Evolutionary conservation across 2,888 invertebrate species (phyloP).

Genomic region (Acleris literana): DNA sequence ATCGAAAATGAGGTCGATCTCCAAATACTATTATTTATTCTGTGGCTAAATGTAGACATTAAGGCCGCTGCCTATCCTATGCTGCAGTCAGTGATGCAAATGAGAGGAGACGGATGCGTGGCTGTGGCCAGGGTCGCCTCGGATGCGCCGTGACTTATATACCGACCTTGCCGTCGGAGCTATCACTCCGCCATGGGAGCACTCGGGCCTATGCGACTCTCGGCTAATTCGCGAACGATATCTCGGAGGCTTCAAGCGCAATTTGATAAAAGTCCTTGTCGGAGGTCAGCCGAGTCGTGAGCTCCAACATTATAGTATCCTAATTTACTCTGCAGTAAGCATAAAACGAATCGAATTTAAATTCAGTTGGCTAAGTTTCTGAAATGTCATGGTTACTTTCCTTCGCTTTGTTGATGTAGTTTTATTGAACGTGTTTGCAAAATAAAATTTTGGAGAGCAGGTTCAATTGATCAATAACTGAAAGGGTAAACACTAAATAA

Average conservation of each 20-base stretch:
- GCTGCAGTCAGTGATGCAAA: conserved; percentile 59
- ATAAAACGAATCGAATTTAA: conserved; percentile 46
- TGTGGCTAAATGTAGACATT: conserved; percentile 44
- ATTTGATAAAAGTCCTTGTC: conserved; percentile 41
- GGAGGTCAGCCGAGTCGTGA: conserved; percentile 57
- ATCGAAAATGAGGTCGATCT: neutral
- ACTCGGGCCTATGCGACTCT: conserved; percentile 3
- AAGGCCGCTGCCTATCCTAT: conserved; percentile 59
- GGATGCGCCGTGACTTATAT: conserved; percentile 44
- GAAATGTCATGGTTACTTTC: conserved; percentile 63
- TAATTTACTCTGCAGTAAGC: conserved; percentile 41
- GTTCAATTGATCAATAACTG: neutral
- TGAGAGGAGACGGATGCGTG: conserved; percentile 51
- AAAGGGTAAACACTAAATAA: neutral
- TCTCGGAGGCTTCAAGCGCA: conserved; percentile 14
- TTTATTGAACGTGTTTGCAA: neutral
- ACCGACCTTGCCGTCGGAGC: conserved; percentile 44
- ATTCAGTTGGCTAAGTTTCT: conserved; percentile 45
- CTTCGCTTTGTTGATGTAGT: conserved; percentile 29
- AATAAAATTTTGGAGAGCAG: neutral
- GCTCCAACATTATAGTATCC: conserved; percentile 39
- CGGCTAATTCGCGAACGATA: conserved; percentile 30
- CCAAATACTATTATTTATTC: neutral
- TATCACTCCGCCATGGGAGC: conserved; percentile 15
- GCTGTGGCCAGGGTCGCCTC: conserved; percentile 1